Evolutionary conservation across 2,113 vertebrate genomes (phyloP).

Genomic region (Strigops habroptila): DNA sequence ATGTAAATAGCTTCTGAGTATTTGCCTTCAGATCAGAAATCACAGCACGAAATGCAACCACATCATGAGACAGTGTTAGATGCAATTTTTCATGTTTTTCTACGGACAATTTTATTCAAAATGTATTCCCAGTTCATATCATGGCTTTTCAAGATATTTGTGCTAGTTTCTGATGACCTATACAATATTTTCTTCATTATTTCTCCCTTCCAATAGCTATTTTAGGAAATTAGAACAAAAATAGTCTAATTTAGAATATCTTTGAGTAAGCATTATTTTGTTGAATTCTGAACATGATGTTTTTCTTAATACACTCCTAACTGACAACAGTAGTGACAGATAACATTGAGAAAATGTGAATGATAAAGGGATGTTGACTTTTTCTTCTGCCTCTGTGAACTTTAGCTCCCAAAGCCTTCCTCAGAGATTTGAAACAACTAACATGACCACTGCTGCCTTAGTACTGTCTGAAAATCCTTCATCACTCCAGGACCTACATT

Average conservation of each 20-base stretch:
- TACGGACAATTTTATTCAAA: not conserved
- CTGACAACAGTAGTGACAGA: not conserved
- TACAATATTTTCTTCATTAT: not conserved
- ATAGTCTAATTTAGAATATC: not conserved
- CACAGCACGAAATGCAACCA: not conserved
- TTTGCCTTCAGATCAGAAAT: not conserved
- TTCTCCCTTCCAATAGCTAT: not conserved
- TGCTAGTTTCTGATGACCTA: not conserved
- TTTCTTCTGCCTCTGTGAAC: not conserved
- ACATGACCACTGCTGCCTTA: not conserved
- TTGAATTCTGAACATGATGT: not conserved
- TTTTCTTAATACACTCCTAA: not conserved
- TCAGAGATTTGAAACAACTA: not conserved
- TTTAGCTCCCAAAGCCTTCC: not conserved
- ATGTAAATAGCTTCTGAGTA: not conserved
- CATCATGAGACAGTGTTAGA: not conserved
- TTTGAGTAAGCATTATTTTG: not conserved
- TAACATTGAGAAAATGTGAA: not conserved
- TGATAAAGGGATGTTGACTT: not conserved
- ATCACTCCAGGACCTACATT: not conserved
- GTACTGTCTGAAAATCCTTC: not conserved
- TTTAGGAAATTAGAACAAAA: not conserved
- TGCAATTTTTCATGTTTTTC: not conserved
- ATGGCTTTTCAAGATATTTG: not conserved
- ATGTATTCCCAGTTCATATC: not conserved